Evolutionary conservation across 2,888 invertebrate species (phyloP).

Genomic region (Cryptocephalus primarius): DNA sequence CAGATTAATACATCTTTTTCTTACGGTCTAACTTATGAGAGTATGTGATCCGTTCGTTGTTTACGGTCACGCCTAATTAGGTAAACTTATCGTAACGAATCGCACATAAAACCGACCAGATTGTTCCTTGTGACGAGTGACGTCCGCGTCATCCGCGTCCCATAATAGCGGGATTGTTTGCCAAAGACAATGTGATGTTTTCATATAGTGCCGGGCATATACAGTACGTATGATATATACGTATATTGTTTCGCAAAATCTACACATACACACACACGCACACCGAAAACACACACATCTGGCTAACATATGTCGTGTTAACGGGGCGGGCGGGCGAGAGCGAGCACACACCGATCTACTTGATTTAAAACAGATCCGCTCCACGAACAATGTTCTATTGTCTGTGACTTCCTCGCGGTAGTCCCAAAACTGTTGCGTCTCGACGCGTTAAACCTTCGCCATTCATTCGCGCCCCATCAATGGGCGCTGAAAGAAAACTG

Average conservation of each 20-base stretch:
- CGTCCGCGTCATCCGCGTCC: not conserved
- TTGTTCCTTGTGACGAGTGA: not conserved
- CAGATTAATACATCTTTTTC: no score
- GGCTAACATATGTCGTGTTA: constrained; percentile 1
- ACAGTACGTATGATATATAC: not conserved
- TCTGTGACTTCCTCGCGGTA: constrained; percentile 12
- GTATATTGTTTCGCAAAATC: constrained; percentile 3
- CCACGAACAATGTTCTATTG: constrained; percentile 14
- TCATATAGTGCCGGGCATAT: constrained; percentile 1
- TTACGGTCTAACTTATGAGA: no score
- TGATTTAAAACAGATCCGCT: constrained; percentile 17
- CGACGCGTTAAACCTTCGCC: constrained; percentile 5
- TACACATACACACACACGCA: constrained; percentile 10
- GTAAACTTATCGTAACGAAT: no score
- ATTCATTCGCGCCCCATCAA: no score
- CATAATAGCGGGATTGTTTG: constrained; percentile 4
- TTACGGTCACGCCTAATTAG: no score
- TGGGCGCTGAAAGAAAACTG: no score
- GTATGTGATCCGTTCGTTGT: no score
- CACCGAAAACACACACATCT: not conserved
- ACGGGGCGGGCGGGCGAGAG: not conserved
- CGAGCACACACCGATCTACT: constrained; percentile 6
- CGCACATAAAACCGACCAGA: no score
- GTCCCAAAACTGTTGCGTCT: constrained; percentile 9
- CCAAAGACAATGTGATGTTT: constrained; percentile 5